Conservation (phyloP, 2,797 vertebrate genomes). For the Glossophaga mutica region DNA sequence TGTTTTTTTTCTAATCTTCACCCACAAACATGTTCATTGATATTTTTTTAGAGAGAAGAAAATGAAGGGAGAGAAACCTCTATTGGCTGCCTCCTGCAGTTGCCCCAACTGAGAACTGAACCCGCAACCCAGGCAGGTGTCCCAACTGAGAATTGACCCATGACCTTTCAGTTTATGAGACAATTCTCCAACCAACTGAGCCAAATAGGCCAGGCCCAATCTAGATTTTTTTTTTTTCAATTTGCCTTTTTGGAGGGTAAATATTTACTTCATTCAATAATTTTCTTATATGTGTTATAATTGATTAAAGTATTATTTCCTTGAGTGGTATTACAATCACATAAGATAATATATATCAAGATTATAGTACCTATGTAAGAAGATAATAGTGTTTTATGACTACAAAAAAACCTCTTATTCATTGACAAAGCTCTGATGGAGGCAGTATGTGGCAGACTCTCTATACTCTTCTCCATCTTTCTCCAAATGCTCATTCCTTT, state of each 20-base stretch:
- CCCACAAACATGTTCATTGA: not conserved
- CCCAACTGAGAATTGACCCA: not conserved
- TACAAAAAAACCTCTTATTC: not conserved
- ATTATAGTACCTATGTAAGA: not conserved
- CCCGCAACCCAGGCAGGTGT: too few relatives aligned
- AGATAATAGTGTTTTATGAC: not conserved
- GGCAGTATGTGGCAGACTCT: not conserved
- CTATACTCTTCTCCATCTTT: fast-evolving
- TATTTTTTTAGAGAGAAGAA: not conserved
- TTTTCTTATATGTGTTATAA: not conserved
- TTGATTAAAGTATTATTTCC: not conserved
- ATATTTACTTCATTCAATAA: not conserved
- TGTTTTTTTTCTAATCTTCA: not conserved
- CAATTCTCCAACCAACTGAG: not conserved
- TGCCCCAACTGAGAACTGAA: not conserved
- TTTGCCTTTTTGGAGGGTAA: not conserved
- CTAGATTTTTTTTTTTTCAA: not conserved
- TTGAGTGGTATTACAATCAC: not conserved
- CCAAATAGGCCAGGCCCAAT: not conserved
- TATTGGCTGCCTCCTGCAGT: not conserved
- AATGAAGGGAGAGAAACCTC: not conserved
- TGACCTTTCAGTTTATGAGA: not conserved
- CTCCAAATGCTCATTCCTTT: fast-evolving
- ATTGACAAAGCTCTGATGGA: not conserved
- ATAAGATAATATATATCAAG: not conserved